A percentile compares a stretch with the other conserved stretches of the same genome.
These are phyloP conservation scores for Nixonia krombeini DNA, from an alignment of 1,140 invertebrate genomes.

Conservation along the genomic window DNA sequence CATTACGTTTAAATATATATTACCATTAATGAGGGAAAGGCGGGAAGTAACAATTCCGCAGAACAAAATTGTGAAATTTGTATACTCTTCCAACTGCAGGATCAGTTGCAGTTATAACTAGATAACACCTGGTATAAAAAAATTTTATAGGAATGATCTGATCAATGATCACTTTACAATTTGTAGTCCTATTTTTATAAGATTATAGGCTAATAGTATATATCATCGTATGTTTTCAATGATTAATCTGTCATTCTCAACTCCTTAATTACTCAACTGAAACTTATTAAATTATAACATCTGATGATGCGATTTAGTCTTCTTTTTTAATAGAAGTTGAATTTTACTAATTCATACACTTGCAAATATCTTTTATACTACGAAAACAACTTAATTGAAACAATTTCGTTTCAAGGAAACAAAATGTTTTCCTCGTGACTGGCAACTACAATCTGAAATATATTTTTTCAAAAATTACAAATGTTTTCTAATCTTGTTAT, in stretches of 20 bases:
- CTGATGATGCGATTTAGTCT: slow-evolving; percentile 10
- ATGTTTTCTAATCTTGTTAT: too few species aligned
- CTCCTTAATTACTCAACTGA: too few species aligned
- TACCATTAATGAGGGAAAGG: slow-evolving; percentile 5
- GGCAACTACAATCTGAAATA: too few species aligned
- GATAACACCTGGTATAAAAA: neutral
- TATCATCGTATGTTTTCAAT: too few species aligned
- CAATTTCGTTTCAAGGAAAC: too few species aligned
- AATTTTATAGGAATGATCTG: neutral
- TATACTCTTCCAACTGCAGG: too few species aligned
- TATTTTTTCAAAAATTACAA: too few species aligned
- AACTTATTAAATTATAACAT: neutral
- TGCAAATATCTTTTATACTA: too few species aligned
- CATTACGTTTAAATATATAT: slow-evolving; percentile 41
- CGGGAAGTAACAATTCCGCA: slow-evolving; percentile 13
- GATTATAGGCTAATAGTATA: slow-evolving; percentile 16
- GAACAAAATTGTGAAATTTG: slow-evolving; percentile 1
- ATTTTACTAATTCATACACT: neutral
- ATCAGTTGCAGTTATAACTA: neutral
- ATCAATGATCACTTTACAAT: slow-evolving; percentile 4
- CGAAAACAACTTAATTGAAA: too few species aligned
- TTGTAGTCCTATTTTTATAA: slow-evolving; percentile 28
- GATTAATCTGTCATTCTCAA: too few species aligned
- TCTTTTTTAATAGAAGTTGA: neutral
- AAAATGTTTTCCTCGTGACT: too few species aligned